Conservation (phyloP, 1,140 invertebrate species). For the Leptestheria dahalacensis region DNA sequence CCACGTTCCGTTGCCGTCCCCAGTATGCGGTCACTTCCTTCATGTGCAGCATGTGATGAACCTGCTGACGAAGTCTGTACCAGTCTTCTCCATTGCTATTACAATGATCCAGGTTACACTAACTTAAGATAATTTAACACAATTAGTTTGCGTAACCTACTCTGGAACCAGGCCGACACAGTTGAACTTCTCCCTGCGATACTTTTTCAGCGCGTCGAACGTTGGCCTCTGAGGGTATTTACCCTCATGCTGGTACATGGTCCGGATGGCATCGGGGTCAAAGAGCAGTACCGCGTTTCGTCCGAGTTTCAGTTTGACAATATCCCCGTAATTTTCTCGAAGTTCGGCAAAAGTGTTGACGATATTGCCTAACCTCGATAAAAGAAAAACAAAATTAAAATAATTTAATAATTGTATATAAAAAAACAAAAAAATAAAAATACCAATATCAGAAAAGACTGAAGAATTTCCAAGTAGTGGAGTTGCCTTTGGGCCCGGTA, state of each 20-base stretch:
- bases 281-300: background rate
- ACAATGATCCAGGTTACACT: background rate
- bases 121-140: background rate
- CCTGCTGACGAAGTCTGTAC: constrained; percentile 3
- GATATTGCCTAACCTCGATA: background rate
- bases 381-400: background rate
- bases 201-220: constrained; percentile 14
- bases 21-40: constrained; percentile 7
- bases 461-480: background rate
- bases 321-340: constrained; percentile 4
- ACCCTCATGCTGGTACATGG: constrained; percentile 23
- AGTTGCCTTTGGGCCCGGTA: constrained; percentile 2
- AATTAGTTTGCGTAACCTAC: background rate
- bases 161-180: constrained; percentile 9
- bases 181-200: constrained; percentile 10
- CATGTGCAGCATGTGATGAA: background rate
- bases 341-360: constrained; percentile 2
- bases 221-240: constrained; percentile 14
- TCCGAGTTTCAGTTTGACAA: constrained; percentile 7
- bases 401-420: background rate
- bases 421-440: background rate
- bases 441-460: constrained; percentile 4
- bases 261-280: constrained; percentile 6
- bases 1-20: constrained; percentile 4
- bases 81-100: constrained; percentile 12